Evolutionary conservation across 2,113 vertebrate genomes (phyloP), one percentile per base, ranked within the genome.

Genomic region (Narcine bancroftii): DNA sequence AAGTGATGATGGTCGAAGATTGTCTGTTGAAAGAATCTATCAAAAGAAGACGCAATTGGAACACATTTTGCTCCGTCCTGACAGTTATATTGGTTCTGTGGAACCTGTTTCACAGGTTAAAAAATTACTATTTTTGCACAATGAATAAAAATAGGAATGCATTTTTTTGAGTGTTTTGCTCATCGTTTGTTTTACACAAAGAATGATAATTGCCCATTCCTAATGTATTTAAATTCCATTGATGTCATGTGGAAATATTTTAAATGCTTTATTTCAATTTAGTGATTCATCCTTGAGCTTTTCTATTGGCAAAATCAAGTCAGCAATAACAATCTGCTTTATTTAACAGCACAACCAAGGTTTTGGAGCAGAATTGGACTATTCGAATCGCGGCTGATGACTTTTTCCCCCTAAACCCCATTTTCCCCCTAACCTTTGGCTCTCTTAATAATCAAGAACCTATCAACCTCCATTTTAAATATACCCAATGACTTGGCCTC

Each of bases 41-140:
- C 99, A 99, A 95, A 99, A 99, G 95, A 99, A 99, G 95, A 98
- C 98, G 0, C 99, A 99, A 93, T 93, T 99, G 95, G 99, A 99
- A 96, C 99, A 99, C 93, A 99, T 99, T 93, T 95, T 99, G 96
- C 99, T 99, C 94, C 96, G 99, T 89, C 99, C 99, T 0, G 99
- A 99, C 95, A 97, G 98, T 92, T 99, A 99, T 95, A 97, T 99
- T 65, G 99, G 99, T 83, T 99, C 99, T 2, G 98, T 99, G 93
- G 98, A 99, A 94, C 95, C 96, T 10, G 96, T 99, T 93, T 98
- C 97, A 0, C 99, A 99, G 95, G 99, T 99, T 94, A 94, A 93
- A 92, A 71, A 21, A 47, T 89, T n/a, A 91, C 24, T 13, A 21
- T 50, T 91, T 33, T 42, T 69, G 63, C 17, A 66, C 36, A 39